Evolutionary conservation across 1,140 invertebrate species (phyloP), one percentile per base, ranked within the genome.

Genomic region (Drosophila persimilis): DNA sequence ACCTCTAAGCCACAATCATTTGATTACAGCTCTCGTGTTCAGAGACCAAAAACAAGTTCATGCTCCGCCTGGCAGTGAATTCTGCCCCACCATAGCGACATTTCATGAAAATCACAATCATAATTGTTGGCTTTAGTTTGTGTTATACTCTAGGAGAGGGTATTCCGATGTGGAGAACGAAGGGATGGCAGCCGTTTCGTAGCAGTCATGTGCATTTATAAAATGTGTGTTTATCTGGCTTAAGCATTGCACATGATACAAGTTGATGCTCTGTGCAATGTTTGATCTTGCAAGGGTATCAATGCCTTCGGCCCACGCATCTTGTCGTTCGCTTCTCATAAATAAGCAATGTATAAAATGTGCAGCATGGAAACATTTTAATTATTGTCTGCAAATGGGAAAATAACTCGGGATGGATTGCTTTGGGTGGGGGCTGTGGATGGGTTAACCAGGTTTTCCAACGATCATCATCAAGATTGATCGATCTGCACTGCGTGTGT

Each of bases 41-140:
- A 81, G 73, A 71, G 77, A 77, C 47, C 64, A 80, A 85, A 88
- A 71, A 86, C 59, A 48, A 88, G 77, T 88, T 86, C 81, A 88
- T 64, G 81, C 70, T 86, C 65, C 74, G 78, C 39, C 44, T 74
- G 70, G 20, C 61, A 65, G 57, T 22, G 53, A 26, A 26, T 44
- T 47, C 31, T 63, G 29, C 31, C 24, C 39, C 58, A 26, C 22
- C 53, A 24, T 46, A 70, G 41, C 48, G 72, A 76, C 67, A 77
- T 79, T 80, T 80, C 60, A 64, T 65, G 61, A 72, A 84, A 84
- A 80, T 63, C 50, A 61, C 61, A 73, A 81, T 67, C 50, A 70
- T 80, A 67, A 88, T 74, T 83, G 61, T 67, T 59, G 56, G 58
- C 52, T 64, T 53, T 48, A 39, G 31, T 51, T 50, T 15, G n/a